These are phyloP conservation scores for Yponomeuta cagnagella DNA, from an alignment of 2,888 invertebrate genomes.

Conservation along the genomic window DNA sequence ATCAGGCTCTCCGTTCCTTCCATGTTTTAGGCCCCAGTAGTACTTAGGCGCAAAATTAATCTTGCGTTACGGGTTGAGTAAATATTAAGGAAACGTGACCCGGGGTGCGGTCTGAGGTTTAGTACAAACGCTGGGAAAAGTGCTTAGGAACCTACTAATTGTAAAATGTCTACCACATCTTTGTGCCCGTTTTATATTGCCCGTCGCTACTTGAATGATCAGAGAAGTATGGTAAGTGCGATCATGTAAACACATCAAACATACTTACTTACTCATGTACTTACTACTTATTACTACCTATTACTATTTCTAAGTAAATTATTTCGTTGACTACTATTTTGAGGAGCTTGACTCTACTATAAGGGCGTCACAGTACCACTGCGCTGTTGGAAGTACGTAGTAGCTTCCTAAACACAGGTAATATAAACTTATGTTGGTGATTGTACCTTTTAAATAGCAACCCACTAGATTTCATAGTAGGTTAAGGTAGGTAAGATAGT, in stretches of 20 bases:
- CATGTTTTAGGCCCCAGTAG: not conserved
- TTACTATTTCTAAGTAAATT: too few relatives aligned
- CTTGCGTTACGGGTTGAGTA: not conserved
- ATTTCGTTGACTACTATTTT: too few relatives aligned
- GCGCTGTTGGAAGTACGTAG: too few relatives aligned
- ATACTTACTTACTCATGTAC: too few relatives aligned
- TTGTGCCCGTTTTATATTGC: not conserved
- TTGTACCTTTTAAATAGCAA: not conserved
- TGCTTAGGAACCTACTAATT: not conserved
- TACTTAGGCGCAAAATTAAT: not conserved
- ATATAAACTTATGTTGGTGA: not conserved
- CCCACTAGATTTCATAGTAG: too few relatives aligned
- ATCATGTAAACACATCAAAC: too few relatives aligned
- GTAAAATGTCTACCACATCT: not conserved
- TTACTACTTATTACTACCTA: too few relatives aligned
- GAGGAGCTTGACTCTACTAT: too few relatives aligned
- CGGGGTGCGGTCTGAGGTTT: not conserved
- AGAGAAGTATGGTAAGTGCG: too few relatives aligned
- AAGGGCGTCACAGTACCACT: too few relatives aligned
- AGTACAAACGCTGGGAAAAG: not conserved
- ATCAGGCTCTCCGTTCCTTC: conserved; percentile 20
- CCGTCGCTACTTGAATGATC: too few relatives aligned
- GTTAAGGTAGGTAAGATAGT: not conserved
- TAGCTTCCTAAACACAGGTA: too few relatives aligned
- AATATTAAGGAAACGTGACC: conserved; percentile 7